A percentile compares a stretch with the other conserved stretches of the same genome.
Evolutionary conservation across 2,888 invertebrate genomes (phyloP).

Genomic region (Helleia helle): DNA sequence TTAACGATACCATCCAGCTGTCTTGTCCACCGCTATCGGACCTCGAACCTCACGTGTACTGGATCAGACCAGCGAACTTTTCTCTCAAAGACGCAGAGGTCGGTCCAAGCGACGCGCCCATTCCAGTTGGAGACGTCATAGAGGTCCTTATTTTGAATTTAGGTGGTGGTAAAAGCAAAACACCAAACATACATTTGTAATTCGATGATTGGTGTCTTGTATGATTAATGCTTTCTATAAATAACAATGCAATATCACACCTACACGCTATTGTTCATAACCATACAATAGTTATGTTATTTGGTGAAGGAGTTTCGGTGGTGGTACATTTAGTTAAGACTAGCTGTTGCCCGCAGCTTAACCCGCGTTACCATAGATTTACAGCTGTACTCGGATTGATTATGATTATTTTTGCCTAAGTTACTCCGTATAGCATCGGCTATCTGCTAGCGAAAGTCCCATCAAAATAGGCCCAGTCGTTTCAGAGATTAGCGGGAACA

Average conservation of each 20-base stretch:
- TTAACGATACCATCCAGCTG: slow-evolving; percentile 81
- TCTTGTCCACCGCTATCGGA: slow-evolving; percentile 89
- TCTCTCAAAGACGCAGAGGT: slow-evolving; percentile 50
- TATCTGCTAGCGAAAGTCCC: too few relatives aligned
- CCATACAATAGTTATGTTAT: slow-evolving; percentile 2
- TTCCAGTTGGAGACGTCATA: slow-evolving; percentile 43
- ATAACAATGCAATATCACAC: slow-evolving; percentile 5
- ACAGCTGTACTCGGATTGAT: too few relatives aligned
- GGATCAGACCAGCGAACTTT: slow-evolving; percentile 77
- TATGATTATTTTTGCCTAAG: too few relatives aligned
- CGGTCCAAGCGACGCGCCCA: slow-evolving; percentile 54
- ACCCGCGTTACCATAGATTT: too few relatives aligned
- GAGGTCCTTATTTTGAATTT: slow-evolving; percentile 50
- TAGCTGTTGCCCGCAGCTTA: too few relatives aligned
- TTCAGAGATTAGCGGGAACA: too few relatives aligned
- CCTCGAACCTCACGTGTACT: slow-evolving; percentile 86
- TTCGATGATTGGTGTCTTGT: background rate
- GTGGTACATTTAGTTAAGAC: too few relatives aligned
- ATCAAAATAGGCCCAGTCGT: too few relatives aligned
- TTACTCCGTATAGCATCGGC: too few relatives aligned
- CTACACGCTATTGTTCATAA: background rate
- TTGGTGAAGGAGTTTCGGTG: slow-evolving; percentile 3
- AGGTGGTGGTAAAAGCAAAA: slow-evolving; percentile 44
- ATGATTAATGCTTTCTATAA: slow-evolving; percentile 1
- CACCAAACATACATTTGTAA: too few relatives aligned